Base-by-base conservation (phyloP, 2,888 invertebrate species). In the Xestoiulus laeticollis region DNA sequence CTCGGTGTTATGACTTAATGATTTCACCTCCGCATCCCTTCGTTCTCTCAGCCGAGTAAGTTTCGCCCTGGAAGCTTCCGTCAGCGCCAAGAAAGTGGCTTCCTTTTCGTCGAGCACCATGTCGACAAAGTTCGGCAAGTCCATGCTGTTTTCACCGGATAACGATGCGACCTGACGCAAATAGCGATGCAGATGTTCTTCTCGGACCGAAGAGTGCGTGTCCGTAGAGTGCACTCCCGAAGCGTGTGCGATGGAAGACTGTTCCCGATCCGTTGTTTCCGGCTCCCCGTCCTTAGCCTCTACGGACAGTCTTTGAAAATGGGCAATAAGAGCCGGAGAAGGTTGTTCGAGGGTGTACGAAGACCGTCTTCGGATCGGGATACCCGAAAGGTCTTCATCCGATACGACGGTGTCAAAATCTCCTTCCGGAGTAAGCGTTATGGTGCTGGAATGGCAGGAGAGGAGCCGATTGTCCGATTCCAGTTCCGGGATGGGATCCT, bases 321-420 rank as follows among this genome's bases (percentile, higher is more conserved):
- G 87, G 82, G 85, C 88, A 33, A 95, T 91, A 12, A 97, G 93
- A 89, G 95, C 94, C 0, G 96, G 96, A 90, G 96, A 96, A 0
- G 97, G 96, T 32, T 94, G 93, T 0, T 96, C 94, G 85, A 97
- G 92, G 0, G 96, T 95, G 90, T 96, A 97, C 0, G 97, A 97
- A 89, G 95, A 94, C 90, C 96, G 95, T 48, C 48, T 48, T 87
- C 96, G 93, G 16, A 95, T 93, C 87, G 26, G 86, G 6, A 22
- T 22, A n/a, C 0, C 44, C 30, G 43, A 26, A 0, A 53, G 16
- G 16, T 85, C 10, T 30, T 32, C 82, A 4, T 82, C 30, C 26
- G 12, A 30, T 30, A 3, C 0, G 16, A 12, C 19, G 33, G 16
- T 14, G 3, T 32, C 68, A 0, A 19, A 32, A 0, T 2, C 2